Conservation (phyloP, 2,888 invertebrate genomes). For the Dynastes hyllus region DNA sequence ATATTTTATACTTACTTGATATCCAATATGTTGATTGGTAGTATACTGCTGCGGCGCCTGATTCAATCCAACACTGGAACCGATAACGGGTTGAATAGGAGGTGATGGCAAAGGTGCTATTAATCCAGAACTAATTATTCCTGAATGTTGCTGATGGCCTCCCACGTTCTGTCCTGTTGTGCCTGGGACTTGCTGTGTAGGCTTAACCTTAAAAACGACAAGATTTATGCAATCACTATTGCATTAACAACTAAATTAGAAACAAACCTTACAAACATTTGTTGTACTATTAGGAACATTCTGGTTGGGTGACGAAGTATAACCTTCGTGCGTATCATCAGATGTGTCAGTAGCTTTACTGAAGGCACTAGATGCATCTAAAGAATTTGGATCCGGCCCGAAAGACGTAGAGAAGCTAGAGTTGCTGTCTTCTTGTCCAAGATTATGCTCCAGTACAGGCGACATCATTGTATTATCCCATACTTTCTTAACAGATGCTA, state of each 20-base stretch:
- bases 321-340: constrained; percentile 73
- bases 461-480: constrained; percentile 83
- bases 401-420: constrained; percentile 69
- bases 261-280: constrained; percentile 82
- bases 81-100: constrained; percentile 74
- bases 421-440: constrained; percentile 70
- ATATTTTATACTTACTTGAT: constrained; percentile 73
- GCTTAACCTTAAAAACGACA: constrained; percentile 78
- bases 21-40: constrained; percentile 79
- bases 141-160: constrained; percentile 70
- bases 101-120: constrained; percentile 77
- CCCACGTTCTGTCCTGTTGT: constrained; percentile 69
- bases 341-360: constrained; percentile 67
- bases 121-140: constrained; percentile 67
- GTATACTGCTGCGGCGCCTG: constrained; percentile 75
- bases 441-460: constrained; percentile 77
- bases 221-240: constrained; percentile 10
- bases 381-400: constrained; percentile 67
- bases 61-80: constrained; percentile 69
- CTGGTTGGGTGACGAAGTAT: constrained; percentile 73
- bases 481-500: constrained; percentile 93
- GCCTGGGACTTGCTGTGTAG: constrained; percentile 83
- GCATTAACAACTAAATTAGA: constrained; percentile 7
- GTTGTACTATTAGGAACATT: constrained; percentile 71
- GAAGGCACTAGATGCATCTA: constrained; percentile 71